phyloP scores from a whole-genome alignment of 2,888 invertebrate genomes.

The Brachyptera putata region DNA sequence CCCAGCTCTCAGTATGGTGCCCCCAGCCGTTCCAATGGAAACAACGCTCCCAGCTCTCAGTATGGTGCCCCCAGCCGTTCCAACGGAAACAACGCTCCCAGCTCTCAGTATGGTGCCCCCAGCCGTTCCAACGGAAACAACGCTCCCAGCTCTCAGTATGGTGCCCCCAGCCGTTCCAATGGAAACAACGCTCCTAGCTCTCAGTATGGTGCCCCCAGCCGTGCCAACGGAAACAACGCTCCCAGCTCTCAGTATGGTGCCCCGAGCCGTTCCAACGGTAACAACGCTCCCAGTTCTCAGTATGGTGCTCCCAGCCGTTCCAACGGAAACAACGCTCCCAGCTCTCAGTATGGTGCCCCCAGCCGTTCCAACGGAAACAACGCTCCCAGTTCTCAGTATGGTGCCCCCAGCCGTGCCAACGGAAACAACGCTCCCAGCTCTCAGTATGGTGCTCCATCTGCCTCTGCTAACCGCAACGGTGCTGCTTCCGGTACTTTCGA shows the following conservation, averaged over 20 bases:
- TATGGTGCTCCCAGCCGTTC: slow-evolving; percentile 24
- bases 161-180: slow-evolving; percentile 38
- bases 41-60: not conserved
- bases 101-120: slow-evolving; percentile 30
- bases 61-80: slow-evolving; percentile 3
- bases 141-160: slow-evolving; percentile 48
- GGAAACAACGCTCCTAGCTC: not conserved
- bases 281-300: slow-evolving; percentile 10
- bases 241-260: slow-evolving; percentile 20
- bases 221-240: not conserved
- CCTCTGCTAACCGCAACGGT: not conserved
- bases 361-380: slow-evolving; percentile 1
- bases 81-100: slow-evolving; percentile 17
- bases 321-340: not conserved
- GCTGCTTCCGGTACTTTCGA: not conserved
- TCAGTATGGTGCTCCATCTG: slow-evolving; percentile 24
- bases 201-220: slow-evolving; percentile 14
- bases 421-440: slow-evolving; percentile 2
- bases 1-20: slow-evolving; percentile 4
- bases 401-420: slow-evolving; percentile 33
- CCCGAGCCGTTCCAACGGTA: not conserved
- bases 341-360: slow-evolving; percentile 26
- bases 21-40: not conserved
- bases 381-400: slow-evolving; percentile 10
- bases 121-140: slow-evolving; percentile 37